Conservation (phyloP, 2,888 invertebrate genomes). For the Cephalotes varians region DNA sequence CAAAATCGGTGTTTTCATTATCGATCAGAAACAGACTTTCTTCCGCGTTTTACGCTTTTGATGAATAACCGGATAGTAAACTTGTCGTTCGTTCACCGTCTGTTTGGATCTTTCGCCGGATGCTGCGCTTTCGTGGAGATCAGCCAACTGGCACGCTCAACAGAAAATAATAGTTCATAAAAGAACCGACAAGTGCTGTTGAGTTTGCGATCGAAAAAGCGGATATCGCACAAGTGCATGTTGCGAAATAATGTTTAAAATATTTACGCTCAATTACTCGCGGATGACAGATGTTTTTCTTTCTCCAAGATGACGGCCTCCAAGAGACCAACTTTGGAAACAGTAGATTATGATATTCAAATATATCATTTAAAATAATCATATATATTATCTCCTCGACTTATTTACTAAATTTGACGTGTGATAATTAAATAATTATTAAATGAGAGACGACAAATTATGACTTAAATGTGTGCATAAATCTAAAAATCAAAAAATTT, state of each 20-base stretch:
- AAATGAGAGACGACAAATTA: not conserved
- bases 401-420: not conserved
- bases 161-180: constrained; percentile 64
- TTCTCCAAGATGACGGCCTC: not conserved
- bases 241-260: constrained; percentile 28
- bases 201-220: constrained; percentile 57
- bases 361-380: constrained; percentile 12
- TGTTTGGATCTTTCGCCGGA: constrained; percentile 58
- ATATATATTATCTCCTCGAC: not conserved
- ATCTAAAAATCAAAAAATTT: not conserved
- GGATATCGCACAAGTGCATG: constrained; percentile 45
- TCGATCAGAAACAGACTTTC: constrained; percentile 11
- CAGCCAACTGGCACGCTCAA: constrained; percentile 68
- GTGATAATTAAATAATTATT: not conserved
- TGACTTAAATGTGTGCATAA: not conserved
- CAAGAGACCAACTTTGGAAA: constrained; percentile 21
- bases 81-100: not conserved
- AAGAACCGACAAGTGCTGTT: constrained; percentile 64
- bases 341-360: not conserved
- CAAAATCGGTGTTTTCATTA: not conserved
- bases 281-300: constrained; percentile 25
- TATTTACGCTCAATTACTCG: constrained; percentile 10
- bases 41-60: constrained; percentile 2
- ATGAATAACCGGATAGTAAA: constrained; percentile 13
- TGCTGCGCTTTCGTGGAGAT: constrained; percentile 69